Base-by-base conservation (phyloP, 1,140 invertebrate species). In the Drosophila nannoptera region DNA sequence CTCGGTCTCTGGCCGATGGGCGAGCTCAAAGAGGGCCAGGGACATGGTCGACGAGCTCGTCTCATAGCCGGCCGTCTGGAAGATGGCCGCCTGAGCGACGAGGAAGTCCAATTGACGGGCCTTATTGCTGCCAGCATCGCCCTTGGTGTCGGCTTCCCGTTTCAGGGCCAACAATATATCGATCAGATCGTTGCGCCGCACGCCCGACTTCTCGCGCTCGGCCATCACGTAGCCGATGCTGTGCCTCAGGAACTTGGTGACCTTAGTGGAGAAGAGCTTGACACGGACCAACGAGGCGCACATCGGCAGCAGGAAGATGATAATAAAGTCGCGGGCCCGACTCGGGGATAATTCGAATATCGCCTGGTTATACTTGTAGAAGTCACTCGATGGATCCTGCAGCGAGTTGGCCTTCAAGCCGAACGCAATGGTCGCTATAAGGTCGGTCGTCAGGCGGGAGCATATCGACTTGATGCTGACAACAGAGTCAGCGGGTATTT, bases 11-110 rank as follows among this genome's bases (percentile, higher is more conserved):
- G 90, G 91, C 81, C 95, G 91, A 35, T 91, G 80, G 0, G 94
- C 93, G 36, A 97, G 78, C 73, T 94, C 92, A 75, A 94, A 93
- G 0, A 94, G 84, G 9, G 92, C 90, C 75, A 93, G 93, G 0
- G 92, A 90, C 55, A 96, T 91, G 2, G 93, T 91, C 1, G 92
- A 92, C 0, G 94, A 93, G 0, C 94, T 94, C 0, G 96, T 96
- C 87, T 96, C 95, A 56, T 92, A 94, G 7, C 95, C 94, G 32
- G 94, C 94, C 1, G 92, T 88, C 64, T 95, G 94, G 69, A 95
- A 95, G 4, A 93, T 90, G 11, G 93, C 92, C 0, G 92, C 92
- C 81, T 94, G 93, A 5, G 93, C 92, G 5, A 93, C 90, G 83
- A 94, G 92, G 63, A 68, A 77, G 29, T 89, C 87, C 29, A 75